phyloP scores from a whole-genome alignment of 2,888 invertebrate species.

The Chrysodeixis includens region DNA sequence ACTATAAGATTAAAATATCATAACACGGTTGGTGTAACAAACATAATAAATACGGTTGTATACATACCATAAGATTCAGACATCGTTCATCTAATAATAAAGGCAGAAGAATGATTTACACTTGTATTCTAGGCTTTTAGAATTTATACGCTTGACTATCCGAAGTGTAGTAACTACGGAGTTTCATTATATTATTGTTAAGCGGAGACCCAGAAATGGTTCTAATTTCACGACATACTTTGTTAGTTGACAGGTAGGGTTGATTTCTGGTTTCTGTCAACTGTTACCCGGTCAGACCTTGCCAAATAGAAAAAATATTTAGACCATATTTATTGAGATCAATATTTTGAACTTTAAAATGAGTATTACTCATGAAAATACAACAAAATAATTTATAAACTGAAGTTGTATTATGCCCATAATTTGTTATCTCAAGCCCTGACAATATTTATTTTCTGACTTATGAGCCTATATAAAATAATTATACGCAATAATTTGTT shows the following conservation, averaged over 20 bases:
- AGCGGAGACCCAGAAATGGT: not conserved
- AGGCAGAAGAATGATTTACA: not conserved
- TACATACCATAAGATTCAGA: constrained; percentile 47
- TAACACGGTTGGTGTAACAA: constrained; percentile 13
- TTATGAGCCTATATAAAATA: too few species aligned
- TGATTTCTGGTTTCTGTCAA: not conserved
- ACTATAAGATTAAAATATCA: not conserved
- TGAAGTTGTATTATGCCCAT: too few species aligned
- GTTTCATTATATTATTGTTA: constrained; percentile 7
- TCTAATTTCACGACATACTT: not conserved
- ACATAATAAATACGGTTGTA: constrained; percentile 6
- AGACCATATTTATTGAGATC: too few species aligned
- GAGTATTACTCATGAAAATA: too few species aligned
- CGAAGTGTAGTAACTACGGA: constrained; percentile 1
- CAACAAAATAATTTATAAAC: too few species aligned
- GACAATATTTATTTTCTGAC: too few species aligned
- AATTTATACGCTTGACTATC: constrained; percentile 12
- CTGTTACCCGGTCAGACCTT: not conserved
- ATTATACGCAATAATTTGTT: too few species aligned
- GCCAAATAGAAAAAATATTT: too few species aligned
- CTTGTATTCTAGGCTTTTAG: constrained; percentile 7
- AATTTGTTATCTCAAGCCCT: too few species aligned
- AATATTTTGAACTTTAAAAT: too few species aligned
- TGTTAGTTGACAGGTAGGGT: not conserved
- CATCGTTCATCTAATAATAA: constrained; percentile 19